Percentiles rank a stretch among this genome's conserved stretches.
Conservation (phyloP, 2,888 invertebrate species). For the Myathropa florea region DNA sequence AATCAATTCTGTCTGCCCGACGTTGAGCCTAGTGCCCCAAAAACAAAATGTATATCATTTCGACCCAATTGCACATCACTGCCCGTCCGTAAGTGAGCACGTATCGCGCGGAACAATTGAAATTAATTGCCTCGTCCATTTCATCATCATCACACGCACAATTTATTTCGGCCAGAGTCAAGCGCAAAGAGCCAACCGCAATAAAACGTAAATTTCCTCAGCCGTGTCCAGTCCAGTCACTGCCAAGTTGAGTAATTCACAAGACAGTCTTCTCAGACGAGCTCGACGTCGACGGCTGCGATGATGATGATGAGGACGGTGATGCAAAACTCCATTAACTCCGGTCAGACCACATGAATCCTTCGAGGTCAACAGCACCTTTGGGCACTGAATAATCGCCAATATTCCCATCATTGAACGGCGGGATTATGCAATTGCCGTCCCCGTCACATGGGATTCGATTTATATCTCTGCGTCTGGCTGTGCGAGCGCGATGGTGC, state of each 20-base stretch:
- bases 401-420: constrained; percentile 63
- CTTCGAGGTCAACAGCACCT: constrained; percentile 70
- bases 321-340: constrained; percentile 52
- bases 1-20: neutral
- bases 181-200: neutral
- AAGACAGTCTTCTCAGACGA: constrained; percentile 38
- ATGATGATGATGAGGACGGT: constrained; percentile 2
- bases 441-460: constrained; percentile 61
- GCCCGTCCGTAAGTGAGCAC: neutral
- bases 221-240: constrained; percentile 9
- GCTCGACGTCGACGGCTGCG: neutral
- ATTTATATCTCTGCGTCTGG: constrained; percentile 50
- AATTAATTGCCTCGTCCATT: constrained; percentile 59
- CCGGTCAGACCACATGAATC: constrained; percentile 41
- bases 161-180: constrained; percentile 40
- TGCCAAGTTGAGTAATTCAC: constrained; percentile 58
- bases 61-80: constrained; percentile 31
- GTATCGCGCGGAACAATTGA: constrained; percentile 44
- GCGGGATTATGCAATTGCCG: constrained; percentile 60
- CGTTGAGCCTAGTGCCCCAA: neutral
- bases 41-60: neutral
- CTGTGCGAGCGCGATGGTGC: neutral
- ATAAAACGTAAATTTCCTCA: constrained; percentile 47
- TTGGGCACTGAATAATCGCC: constrained; percentile 61
- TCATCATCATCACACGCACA: constrained; percentile 66